phyloP scores from a whole-genome alignment of 2,797 vertebrate genomes.

The Danionella dracula region DNA sequence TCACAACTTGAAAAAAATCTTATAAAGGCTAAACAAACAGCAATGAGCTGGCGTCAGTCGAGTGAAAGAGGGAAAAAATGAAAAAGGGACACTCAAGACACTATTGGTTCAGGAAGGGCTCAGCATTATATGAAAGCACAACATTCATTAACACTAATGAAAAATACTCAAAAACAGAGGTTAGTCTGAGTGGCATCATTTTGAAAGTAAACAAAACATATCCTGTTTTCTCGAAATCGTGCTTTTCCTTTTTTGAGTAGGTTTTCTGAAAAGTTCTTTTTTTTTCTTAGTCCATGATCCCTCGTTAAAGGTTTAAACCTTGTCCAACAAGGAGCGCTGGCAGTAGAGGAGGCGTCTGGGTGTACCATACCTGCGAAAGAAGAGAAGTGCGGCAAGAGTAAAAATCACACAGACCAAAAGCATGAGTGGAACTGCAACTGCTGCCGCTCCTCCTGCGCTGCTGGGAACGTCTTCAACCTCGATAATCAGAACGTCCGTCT shows the following conservation, averaged over 20 bases:
- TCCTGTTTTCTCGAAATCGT: conserved; percentile 26
- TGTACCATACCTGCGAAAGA: conserved; percentile 83
- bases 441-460: conserved; percentile 59
- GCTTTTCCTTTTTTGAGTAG: conserved; percentile 29
- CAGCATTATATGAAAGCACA: conserved; percentile 15
- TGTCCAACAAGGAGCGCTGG: conserved; percentile 77
- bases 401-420: conserved; percentile 79
- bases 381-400: conserved; percentile 75
- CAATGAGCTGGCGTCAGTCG: conserved; percentile 70
- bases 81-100: background rate
- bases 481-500: conserved; percentile 66
- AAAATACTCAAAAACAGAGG: conserved; percentile 12
- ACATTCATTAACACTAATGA: conserved; percentile 6
- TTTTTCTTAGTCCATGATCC: conserved; percentile 7
- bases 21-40: conserved; percentile 72
- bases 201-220: conserved; percentile 15
- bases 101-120: background rate
- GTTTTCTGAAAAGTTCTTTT: conserved; percentile 21
- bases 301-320: conserved; percentile 62
- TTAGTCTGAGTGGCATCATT: conserved; percentile 24
- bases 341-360: conserved; percentile 87
- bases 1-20: conserved; percentile 53
- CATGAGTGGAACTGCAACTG: conserved; percentile 75
- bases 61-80: conserved; percentile 31
- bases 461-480: conserved; percentile 63